These are phyloP conservation scores for Watsonalla binaria DNA, from an alignment of 2,888 invertebrate genomes.

Conservation along the genomic window DNA sequence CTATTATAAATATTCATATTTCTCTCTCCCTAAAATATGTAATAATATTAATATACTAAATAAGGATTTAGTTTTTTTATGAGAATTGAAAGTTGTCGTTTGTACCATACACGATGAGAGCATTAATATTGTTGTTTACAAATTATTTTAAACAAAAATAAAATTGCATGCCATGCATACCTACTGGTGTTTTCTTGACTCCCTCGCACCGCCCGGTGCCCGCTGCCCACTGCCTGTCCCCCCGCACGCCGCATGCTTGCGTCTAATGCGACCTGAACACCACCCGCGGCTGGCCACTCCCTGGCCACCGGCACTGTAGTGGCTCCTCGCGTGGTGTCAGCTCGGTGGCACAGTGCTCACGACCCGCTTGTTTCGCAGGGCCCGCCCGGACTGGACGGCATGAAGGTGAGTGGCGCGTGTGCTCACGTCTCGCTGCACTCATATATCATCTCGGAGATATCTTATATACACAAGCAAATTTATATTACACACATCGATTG, in stretches of 20 bases:
- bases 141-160: constrained; percentile 74
- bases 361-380: constrained; percentile 84
- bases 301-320: too few species aligned
- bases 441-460: not conserved
- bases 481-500: too few species aligned
- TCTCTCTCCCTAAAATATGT: constrained; percentile 20
- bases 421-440: constrained; percentile 5
- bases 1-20: constrained; percentile 6
- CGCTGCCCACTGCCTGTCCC: too few species aligned
- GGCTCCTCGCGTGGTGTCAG: too few species aligned
- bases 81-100: constrained; percentile 68
- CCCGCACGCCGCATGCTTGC: not conserved
- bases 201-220: not conserved
- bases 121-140: constrained; percentile 72
- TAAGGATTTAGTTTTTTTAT: constrained; percentile 74
- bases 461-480: too few species aligned
- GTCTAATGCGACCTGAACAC: constrained; percentile 5
- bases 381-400: constrained; percentile 95
- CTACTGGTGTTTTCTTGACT: constrained; percentile 33
- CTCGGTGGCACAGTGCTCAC: constrained; percentile 23
- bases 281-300: constrained; percentile 4
- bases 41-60: constrained; percentile 31
- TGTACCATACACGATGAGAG: constrained; percentile 68
- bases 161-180: constrained; percentile 72
- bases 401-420: constrained; percentile 86